A percentile compares a stretch with the other conserved stretches of the same genome.
These are phyloP conservation scores for Nettapus auritus DNA, from an alignment of 2,113 vertebrate genomes.

Conservation along the genomic window DNA sequence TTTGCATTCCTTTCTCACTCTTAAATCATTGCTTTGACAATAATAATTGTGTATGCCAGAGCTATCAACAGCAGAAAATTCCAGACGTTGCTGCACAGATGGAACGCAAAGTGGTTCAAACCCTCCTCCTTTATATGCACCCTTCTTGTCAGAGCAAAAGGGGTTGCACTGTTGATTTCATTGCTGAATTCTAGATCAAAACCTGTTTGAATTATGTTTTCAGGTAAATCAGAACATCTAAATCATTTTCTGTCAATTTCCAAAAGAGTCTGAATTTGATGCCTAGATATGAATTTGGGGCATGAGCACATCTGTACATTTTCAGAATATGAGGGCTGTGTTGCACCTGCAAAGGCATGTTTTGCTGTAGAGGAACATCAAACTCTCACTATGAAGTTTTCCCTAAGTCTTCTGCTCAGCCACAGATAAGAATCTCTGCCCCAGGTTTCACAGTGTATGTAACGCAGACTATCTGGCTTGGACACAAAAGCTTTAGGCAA, in stretches of 20 bases:
- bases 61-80: not conserved
- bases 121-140: not conserved
- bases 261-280: not conserved
- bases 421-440: not conserved
- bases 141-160: not conserved
- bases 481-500: not conserved
- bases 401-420: not conserved
- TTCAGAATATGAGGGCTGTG: not conserved
- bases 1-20: slow-evolving; percentile 6
- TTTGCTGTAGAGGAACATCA: too few species aligned
- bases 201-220: not conserved
- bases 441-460: not conserved
- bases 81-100: not conserved
- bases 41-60: not conserved
- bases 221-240: not conserved
- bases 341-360: not conserved
- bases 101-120: not conserved
- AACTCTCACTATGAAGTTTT: not conserved
- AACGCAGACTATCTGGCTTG: not conserved
- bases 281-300: not conserved
- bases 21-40: not conserved
- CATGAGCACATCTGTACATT: not conserved
- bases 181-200: not conserved
- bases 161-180: not conserved
- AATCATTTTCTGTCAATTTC: not conserved